Base-by-base conservation (phyloP, 2,888 invertebrate species). In the Cantharis nigra region DNA sequence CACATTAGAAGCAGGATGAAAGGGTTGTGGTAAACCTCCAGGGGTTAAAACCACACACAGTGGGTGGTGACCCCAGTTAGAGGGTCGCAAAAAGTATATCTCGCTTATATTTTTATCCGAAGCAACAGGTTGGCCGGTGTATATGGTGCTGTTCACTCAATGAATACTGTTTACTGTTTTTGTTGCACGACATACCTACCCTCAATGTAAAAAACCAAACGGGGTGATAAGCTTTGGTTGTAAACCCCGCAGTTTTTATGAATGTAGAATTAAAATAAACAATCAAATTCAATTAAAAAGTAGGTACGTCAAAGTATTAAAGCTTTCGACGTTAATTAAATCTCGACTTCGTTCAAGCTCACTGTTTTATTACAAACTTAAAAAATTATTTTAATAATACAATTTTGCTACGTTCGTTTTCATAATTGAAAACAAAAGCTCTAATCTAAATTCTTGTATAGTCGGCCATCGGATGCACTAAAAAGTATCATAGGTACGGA, bases 11-110 rank as follows among this genome's bases (percentile, higher is more conserved):
- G 80, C 78, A 77, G 82, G 79, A 83, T 75, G 82, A 82, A 83
- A 82, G 83, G 83, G 83, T 83, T 83, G 83, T 81, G 83, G 83
- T 81, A 76, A 80, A 78, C 80, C 81, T 81, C 78, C 76, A 72
- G 82, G 82, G 82, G 83, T 81, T 81, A 75, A 81, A 83, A 83
- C 82, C 81, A 81, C 80, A 79, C 81, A 78, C 80, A 82, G 82
- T 82, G 83, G 82, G 81, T 81, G 80, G 81, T 80, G 80, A 81
- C 79, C 79, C 79, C 80, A 80, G 81, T 78, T 81, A 72, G 75
- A 79, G 77, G 77, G 79, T 79, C 79, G 79, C 79, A 79, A 79
- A 79, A 79, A 79, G 79, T 79, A 79, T 79, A 79, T 79, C 79
- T 76, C 79, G 79, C 77, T 79, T 79, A 79, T 79, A 79, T 79